Evolutionary conservation across 2,113 vertebrate genomes (phyloP).

Genomic region (Nothoprocta perdicaria): DNA sequence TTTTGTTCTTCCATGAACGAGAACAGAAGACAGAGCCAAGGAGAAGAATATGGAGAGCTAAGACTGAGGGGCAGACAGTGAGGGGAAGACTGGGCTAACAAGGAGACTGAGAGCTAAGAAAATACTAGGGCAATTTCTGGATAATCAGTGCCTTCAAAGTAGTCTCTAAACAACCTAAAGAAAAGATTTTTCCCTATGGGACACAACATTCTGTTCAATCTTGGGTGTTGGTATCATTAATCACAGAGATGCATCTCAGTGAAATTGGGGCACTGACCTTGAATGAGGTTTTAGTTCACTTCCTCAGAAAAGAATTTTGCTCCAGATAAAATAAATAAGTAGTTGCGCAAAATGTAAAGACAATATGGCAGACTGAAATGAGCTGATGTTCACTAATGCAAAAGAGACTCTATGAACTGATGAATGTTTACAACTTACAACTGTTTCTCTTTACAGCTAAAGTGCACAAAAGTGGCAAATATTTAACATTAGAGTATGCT

Average conservation of each 20-base stretch:
- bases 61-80: neutral
- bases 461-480: neutral
- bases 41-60: neutral
- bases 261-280: fast-evolving
- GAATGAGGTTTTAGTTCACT: neutral
- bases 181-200: neutral
- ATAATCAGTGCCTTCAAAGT: neutral
- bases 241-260: neutral
- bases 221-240: neutral
- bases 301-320: neutral
- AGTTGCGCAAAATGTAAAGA: neutral
- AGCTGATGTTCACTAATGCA: neutral
- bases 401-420: neutral
- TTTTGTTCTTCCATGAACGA: neutral
- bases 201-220: no score
- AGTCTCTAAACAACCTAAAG: neutral
- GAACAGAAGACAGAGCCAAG: neutral
- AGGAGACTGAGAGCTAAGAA: neutral
- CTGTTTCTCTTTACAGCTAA: neutral
- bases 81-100: neutral
- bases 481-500: neutral
- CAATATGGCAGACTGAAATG: neutral
- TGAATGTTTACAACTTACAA: neutral
- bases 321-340: neutral
- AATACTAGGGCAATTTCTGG: neutral